Evolutionary conservation across 2,113 vertebrate species (phyloP).

Genomic region (Aplodontia rufa): DNA sequence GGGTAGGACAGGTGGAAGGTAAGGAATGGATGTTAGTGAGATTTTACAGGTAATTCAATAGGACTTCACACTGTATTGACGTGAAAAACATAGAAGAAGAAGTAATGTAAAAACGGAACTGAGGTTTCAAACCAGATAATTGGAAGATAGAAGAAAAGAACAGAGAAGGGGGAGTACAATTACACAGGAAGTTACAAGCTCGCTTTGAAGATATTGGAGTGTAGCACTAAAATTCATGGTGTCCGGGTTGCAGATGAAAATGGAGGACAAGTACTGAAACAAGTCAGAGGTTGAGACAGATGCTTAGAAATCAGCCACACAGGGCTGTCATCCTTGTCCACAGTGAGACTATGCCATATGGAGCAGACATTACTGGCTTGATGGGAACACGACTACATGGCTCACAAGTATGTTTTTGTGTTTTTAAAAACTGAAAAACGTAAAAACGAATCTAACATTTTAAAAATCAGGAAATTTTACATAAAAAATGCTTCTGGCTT

Average conservation of each 20-base stretch:
- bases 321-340: background rate
- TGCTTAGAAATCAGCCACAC: background rate
- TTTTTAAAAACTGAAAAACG: background rate
- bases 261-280: background rate
- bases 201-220: background rate
- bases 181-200: background rate
- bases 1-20: background rate
- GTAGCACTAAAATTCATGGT: background rate
- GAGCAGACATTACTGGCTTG: background rate
- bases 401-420: background rate
- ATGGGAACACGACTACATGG: background rate
- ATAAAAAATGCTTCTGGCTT: slow-evolving; percentile 1
- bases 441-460: background rate
- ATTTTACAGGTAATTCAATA: background rate
- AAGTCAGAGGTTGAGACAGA: background rate
- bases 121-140: background rate
- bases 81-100: background rate
- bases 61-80: background rate
- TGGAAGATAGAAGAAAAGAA: background rate
- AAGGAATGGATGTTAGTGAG: background rate
- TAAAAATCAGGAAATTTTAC: slow-evolving; percentile 38
- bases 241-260: background rate
- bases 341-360: background rate
- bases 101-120: background rate
- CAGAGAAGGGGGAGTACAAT: background rate